phyloP scores from a whole-genome alignment of 2,888 invertebrate species.

The Platycheirus albimanus region DNA sequence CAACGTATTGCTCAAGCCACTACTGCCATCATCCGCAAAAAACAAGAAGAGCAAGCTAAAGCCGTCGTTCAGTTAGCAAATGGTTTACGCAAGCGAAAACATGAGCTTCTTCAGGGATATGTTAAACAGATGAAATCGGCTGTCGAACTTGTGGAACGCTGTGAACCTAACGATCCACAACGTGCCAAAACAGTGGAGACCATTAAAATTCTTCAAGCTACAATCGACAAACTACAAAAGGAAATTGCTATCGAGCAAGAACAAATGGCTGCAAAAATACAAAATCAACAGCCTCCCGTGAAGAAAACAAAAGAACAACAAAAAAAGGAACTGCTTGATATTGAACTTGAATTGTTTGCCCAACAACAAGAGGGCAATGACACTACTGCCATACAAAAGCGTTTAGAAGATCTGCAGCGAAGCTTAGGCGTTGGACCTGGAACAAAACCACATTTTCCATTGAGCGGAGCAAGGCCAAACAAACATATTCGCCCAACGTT shows the following conservation, averaged over 20 bases:
- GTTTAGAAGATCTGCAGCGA: constrained; percentile 88
- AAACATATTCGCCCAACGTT: constrained; percentile 79
- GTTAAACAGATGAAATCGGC: constrained; percentile 93
- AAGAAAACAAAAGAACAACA: constrained; percentile 90
- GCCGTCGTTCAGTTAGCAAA: constrained; percentile 90
- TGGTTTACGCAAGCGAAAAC: constrained; percentile 92
- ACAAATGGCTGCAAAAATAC: constrained; percentile 82
- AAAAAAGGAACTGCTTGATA: constrained; percentile 94
- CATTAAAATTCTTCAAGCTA: constrained; percentile 91
- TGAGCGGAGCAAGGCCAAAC: constrained; percentile 72
- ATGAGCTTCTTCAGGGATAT: constrained; percentile 93
- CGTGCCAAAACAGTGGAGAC: constrained; percentile 90
- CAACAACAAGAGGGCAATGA: constrained; percentile 94
- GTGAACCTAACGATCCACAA: constrained; percentile 88
- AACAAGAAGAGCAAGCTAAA: constrained; percentile 89
- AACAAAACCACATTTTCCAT: constrained; percentile 72
- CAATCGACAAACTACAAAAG: constrained; percentile 86
- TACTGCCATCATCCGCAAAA: constrained; percentile 88
- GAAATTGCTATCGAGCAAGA: constrained; percentile 82
- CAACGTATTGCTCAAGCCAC: constrained; percentile 84
- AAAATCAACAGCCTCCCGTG: constrained; percentile 81
- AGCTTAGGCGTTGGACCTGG: constrained; percentile 78
- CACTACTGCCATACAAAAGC: constrained; percentile 90
- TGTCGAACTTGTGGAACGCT: constrained; percentile 91
- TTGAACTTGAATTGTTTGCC: constrained; percentile 94